phyloP scores from a whole-genome alignment of 1,140 invertebrate species.

The Drosophila pruinosa region DNA sequence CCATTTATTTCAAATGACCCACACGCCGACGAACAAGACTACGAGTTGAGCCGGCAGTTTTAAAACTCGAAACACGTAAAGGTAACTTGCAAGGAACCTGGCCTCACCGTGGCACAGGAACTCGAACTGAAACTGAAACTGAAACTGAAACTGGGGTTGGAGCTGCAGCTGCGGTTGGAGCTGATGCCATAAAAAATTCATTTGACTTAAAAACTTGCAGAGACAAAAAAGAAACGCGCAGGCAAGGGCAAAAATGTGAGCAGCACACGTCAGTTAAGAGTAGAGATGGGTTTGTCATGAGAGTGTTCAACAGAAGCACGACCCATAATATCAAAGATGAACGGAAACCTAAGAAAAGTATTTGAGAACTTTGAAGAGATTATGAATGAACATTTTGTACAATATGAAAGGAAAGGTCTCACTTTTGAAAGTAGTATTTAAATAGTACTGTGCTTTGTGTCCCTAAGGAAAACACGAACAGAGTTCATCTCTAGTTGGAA shows the following conservation, averaged over 20 bases:
- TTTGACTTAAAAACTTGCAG: conserved; percentile 71
- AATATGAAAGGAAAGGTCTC: too few relatives aligned
- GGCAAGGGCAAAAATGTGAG: conserved; percentile 5
- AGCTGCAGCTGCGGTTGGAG: conserved; percentile 11
- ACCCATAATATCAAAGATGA: not conserved
- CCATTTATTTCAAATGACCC: conserved; percentile 59
- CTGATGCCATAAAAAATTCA: conserved; percentile 76
- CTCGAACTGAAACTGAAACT: conserved; percentile 1
- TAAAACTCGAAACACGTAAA: conserved; percentile 60
- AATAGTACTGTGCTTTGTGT: too few relatives aligned
- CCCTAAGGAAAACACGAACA: not conserved
- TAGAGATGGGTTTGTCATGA: conserved; percentile 1
- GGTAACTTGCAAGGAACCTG: conserved; percentile 35
- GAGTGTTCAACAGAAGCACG: not conserved
- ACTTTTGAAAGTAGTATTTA: too few relatives aligned
- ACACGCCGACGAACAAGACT: conserved; percentile 40
- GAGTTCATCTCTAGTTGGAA: not conserved
- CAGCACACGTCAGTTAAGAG: not conserved
- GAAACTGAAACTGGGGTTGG: conserved; percentile 7
- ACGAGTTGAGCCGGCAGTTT: conserved; percentile 40
- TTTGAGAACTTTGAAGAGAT: not conserved
- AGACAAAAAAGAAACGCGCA: conserved; percentile 38
- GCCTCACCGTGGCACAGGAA: conserved; percentile 13
- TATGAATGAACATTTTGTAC: not conserved
- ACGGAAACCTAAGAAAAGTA: not conserved